Base-by-base conservation (phyloP, 2,797 vertebrate genomes). In the Paedocypris micromegethes region DNA sequence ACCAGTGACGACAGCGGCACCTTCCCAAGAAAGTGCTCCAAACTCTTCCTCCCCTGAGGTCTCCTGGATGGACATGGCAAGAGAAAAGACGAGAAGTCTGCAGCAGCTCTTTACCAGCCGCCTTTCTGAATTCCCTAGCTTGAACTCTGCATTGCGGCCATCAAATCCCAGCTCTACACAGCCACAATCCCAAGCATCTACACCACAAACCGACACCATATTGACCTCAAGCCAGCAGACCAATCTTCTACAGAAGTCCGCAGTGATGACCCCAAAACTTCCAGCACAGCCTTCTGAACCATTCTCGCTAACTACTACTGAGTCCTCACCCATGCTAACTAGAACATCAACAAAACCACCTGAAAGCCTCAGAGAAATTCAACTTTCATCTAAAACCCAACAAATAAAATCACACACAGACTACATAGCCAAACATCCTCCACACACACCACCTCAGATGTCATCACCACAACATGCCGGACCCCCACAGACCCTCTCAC, bases 41-140 rank as follows among this genome's bases (percentile, higher is more conserved):
- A 49, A 65, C 42, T 61, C 66, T 4, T 5, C 46, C 6, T 2
- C 83, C 0, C 55, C 83, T 5, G 83, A 91, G 45, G 89, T 91
- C 2, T 90, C 90, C 63, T 99, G 95, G 97, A 89, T 97, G 86
- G 92, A 87, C 57, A 75, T 94, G 62, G 92, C 91, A 0, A 87
- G 89, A 78, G 93, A 93, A 77, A 98, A 94, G 78, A 92, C 91
- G 50, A 90, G 78, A 73, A 90, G 87, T 44, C 9, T 87, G 4
- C 93, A 94, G 49, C 89, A 90, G 68, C 90, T 91, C 5, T 82
- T 88, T 0, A 79, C 83, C 2, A 87, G 79, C 65, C 89, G 76
- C 76, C 81, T 91, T 44, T 81, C 87, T 80, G 92, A 93, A 61
- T 81, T 90, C 68, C 79, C 87, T 41, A 73, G 65, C 2, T 67